Evolutionary conservation across 30 jellyfish, hydroid and myxozoan genomes (phyloP).

Genomic region (Pelagia noctiluca): DNA sequence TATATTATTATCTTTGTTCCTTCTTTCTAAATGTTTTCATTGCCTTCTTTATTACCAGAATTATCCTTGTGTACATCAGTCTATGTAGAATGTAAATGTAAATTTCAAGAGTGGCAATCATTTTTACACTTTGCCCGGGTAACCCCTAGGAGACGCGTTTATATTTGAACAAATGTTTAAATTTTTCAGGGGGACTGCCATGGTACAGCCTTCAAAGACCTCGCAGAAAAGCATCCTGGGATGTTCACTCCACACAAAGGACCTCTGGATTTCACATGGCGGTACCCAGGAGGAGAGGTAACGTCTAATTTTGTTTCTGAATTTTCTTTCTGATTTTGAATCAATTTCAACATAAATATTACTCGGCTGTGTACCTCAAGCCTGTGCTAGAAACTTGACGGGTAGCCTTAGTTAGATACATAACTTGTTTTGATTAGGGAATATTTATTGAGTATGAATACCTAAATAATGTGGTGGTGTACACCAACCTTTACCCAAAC

Average conservation of each 20-base stretch:
- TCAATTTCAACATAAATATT: no score
- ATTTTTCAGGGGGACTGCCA: constrained; percentile 95
- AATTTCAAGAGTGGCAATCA: no score
- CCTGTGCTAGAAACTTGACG: no score
- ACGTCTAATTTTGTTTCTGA: not conserved
- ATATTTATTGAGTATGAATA: no score
- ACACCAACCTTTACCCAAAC: no score
- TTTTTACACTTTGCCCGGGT: no score
- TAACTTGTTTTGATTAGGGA: not conserved
- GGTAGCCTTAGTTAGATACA: not conserved
- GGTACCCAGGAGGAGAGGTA: constrained; percentile 98
- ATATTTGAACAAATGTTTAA: no score
- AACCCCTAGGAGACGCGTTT: no score
- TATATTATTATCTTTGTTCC: no score
- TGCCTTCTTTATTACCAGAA: not conserved
- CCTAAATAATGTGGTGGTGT: no score
- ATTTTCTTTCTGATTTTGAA: not conserved
- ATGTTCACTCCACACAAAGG: constrained; percentile 86
- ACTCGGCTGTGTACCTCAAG: no score
- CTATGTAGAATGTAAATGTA: not conserved
- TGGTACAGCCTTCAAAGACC: constrained; percentile 83
- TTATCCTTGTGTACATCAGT: not conserved
- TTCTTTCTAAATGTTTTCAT: not conserved
- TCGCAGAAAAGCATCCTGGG: constrained; percentile 81
- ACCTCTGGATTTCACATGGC: constrained; percentile 92